phyloP scores from a whole-genome alignment of 2,797 vertebrate genomes.

The Smutsia temminckii region DNA sequence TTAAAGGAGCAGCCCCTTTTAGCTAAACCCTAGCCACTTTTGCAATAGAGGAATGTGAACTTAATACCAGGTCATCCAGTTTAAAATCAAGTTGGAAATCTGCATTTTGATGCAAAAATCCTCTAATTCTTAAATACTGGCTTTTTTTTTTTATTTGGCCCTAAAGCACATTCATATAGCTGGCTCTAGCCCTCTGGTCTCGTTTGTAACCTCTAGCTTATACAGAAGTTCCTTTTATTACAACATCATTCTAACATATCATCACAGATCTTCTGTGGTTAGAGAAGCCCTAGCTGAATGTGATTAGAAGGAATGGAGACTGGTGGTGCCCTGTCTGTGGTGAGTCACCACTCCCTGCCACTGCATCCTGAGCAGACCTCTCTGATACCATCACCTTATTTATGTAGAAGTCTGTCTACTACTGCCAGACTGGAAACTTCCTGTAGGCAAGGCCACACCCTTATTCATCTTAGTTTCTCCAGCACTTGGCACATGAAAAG shows the following conservation, averaged over 20 bases:
- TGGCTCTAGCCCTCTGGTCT: neutral
- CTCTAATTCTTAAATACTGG: neutral
- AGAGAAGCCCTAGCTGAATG: neutral
- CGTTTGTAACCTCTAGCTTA: neutral
- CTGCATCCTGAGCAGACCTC: neutral
- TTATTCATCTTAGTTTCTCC: conserved; percentile 25
- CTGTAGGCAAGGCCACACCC: neutral
- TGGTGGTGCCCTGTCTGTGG: neutral
- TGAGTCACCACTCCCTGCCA: neutral
- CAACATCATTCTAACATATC: neutral
- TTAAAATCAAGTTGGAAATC: conserved; percentile 27
- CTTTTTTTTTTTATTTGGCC: neutral
- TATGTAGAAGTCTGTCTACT: conserved; percentile 48
- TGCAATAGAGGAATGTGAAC: neutral
- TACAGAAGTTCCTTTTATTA: neutral
- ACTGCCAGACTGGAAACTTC: conserved; percentile 37
- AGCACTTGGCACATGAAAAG: conserved; percentile 40
- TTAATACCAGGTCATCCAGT: neutral
- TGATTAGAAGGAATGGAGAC: neutral
- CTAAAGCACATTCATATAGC: neutral
- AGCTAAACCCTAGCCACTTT: neutral
- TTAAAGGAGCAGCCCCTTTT: neutral
- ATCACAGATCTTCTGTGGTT: neutral
- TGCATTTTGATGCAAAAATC: neutral
- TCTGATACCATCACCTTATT: neutral